Conservation (phyloP, 2,113 vertebrate genomes). For the Aspiorhynchus laticeps region DNA sequence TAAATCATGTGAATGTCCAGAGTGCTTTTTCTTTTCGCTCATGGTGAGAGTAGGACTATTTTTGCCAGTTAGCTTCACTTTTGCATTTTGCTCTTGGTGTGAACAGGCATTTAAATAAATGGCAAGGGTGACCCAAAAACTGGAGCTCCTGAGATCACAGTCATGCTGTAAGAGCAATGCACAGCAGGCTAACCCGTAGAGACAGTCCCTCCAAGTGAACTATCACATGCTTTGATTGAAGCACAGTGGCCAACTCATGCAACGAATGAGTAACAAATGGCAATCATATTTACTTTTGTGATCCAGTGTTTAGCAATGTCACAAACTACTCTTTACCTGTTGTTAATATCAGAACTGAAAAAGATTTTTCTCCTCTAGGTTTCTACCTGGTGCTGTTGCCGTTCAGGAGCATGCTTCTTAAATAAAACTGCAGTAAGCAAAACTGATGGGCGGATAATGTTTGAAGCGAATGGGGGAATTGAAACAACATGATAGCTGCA, state of each 20-base stretch:
- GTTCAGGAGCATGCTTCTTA: background rate
- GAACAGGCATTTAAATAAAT: conserved; percentile 10
- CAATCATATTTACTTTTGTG: conserved; percentile 22
- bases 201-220: background rate
- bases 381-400: background rate
- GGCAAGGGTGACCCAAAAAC: background rate
- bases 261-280: conserved; percentile 10
- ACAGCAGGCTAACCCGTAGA: background rate
- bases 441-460: conserved; percentile 7
- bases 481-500: conserved; percentile 39
- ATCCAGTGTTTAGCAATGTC: background rate
- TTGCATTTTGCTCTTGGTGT: background rate
- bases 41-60: background rate
- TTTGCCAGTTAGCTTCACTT: background rate
- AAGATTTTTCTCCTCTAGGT: background rate
- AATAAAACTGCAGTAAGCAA: conserved; percentile 15
- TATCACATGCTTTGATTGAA: background rate
- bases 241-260: background rate
- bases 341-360: background rate
- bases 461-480: conserved; percentile 36
- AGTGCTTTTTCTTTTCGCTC: background rate
- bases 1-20: background rate
- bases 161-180: background rate
- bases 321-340: conserved; percentile 3
- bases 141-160: conserved; percentile 13